Evolutionary conservation across 2,113 vertebrate species (phyloP).

Genomic region (Rhinolophus sinicus): DNA sequence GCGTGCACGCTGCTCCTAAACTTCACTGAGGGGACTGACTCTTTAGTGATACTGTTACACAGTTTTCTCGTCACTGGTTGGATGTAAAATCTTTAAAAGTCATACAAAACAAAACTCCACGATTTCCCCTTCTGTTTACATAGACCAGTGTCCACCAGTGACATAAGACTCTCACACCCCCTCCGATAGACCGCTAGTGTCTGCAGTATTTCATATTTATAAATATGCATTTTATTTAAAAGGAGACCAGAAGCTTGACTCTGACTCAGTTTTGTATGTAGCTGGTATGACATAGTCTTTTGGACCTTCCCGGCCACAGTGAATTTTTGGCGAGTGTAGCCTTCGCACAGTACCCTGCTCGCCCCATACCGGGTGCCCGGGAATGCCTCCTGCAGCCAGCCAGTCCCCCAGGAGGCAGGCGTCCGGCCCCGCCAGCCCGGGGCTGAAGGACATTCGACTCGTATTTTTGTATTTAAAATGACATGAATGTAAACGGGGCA

Average conservation of each 20-base stretch:
- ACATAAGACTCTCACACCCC: neutral
- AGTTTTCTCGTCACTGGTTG: constrained; percentile 66
- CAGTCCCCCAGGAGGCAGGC: constrained; percentile 77
- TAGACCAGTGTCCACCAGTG: constrained; percentile 76
- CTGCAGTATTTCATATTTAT: constrained; percentile 86
- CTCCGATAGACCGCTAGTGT: constrained; percentile 67
- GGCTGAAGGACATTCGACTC: constrained; percentile 86
- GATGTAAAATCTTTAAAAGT: constrained; percentile 73
- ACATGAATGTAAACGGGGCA: constrained; percentile 95
- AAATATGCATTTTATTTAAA: constrained; percentile 84
- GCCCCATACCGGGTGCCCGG: constrained; percentile 75
- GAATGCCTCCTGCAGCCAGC: constrained; percentile 68
- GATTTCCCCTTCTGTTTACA: constrained; percentile 76
- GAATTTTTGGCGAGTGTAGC: constrained; percentile 78
- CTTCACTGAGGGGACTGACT: constrained; percentile 65
- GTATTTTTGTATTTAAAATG: constrained; percentile 90
- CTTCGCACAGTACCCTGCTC: constrained; percentile 62
- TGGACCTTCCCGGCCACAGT: constrained; percentile 81
- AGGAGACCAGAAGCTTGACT: constrained; percentile 83
- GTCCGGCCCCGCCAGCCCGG: constrained; percentile 80
- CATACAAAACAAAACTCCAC: constrained; percentile 41
- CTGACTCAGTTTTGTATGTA: constrained; percentile 83
- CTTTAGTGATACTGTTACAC: constrained; percentile 62
- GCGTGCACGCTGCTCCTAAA: constrained; percentile 19
- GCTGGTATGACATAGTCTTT: constrained; percentile 84